These are phyloP conservation scores for Pseudolaguvia tuberculata DNA, from an alignment of 2,113 vertebrate genomes.

Conservation along the genomic window DNA sequence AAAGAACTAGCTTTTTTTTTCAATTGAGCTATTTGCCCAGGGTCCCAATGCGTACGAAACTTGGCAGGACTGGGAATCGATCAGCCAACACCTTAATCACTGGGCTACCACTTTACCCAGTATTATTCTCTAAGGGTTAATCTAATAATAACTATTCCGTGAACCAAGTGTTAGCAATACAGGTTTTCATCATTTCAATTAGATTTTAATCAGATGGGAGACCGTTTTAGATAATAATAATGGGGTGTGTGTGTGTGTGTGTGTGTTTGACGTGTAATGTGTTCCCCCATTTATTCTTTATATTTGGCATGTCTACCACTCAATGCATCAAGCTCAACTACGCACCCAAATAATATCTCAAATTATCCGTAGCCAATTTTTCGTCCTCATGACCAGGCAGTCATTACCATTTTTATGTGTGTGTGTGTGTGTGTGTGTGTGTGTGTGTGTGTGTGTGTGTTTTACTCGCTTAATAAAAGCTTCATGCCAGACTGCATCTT, in stretches of 20 bases:
- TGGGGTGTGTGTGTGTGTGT: not conserved
- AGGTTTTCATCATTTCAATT: too few species aligned
- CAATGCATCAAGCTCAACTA: not conserved
- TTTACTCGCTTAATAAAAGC: constrained; percentile 7
- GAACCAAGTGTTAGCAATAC: too few species aligned
- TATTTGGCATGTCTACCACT: not conserved
- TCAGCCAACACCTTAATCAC: too few species aligned
- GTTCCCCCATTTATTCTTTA: not conserved
- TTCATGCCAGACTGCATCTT: constrained; percentile 7
- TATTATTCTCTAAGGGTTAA: too few species aligned
- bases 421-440: constrained; percentile 7
- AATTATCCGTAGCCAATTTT: not conserved
- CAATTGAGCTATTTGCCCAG: too few species aligned
- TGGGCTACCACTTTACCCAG: too few species aligned
- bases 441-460: constrained; percentile 5
- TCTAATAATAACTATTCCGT: too few species aligned
- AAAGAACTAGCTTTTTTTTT: too few species aligned
- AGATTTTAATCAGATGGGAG: too few species aligned
- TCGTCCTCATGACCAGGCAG: not conserved
- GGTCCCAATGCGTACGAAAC: too few species aligned
- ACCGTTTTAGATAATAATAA: not conserved
- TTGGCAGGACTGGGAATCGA: too few species aligned
- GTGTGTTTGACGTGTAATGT: not conserved
- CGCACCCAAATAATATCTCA: not conserved
- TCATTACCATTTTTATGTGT: not conserved